phyloP scores from a whole-genome alignment of 1,140 invertebrate species.

The Holcopasites calliopsidis region DNA sequence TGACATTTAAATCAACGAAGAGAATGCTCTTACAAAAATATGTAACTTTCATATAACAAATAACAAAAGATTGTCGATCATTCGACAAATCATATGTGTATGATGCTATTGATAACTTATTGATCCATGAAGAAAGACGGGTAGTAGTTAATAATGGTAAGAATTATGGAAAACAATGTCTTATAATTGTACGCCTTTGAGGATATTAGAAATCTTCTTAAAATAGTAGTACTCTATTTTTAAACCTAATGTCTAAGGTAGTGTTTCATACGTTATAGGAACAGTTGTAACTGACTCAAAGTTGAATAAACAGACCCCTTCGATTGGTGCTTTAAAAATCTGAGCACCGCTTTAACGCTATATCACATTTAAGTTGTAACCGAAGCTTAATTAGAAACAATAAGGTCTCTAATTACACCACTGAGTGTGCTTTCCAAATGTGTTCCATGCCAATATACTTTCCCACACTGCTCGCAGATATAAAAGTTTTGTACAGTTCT shows the following conservation, averaged over 20 bases:
- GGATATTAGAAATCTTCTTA: conserved; percentile 5
- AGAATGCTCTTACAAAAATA: background rate
- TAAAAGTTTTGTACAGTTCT: conserved; percentile 80
- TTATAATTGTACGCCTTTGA: background rate
- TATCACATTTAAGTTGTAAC: conserved; percentile 38
- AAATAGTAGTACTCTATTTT: background rate
- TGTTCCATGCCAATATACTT: conserved; percentile 84
- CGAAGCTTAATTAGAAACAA: conserved; percentile 41
- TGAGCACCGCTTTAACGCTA: conserved; percentile 10
- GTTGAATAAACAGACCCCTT: conserved; percentile 38
- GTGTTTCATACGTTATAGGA: conserved; percentile 36
- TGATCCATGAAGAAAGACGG: background rate
- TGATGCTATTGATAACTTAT: background rate
- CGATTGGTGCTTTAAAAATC: conserved; percentile 39
- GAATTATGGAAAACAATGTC: background rate
- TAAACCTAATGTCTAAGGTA: conserved; percentile 5
- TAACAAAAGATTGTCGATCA: background rate
- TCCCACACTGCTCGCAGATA: conserved; percentile 83
- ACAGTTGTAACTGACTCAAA: conserved; percentile 38
- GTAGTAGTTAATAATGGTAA: background rate
- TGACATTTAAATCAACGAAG: background rate
- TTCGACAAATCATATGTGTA: background rate
- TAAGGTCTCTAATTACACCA: conserved; percentile 71
- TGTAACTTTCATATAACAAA: background rate
- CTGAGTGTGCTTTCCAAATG: conserved; percentile 79